These are phyloP conservation scores for Drosophila subpulchrella DNA, from an alignment of 1,140 invertebrate genomes.

Conservation along the genomic window DNA sequence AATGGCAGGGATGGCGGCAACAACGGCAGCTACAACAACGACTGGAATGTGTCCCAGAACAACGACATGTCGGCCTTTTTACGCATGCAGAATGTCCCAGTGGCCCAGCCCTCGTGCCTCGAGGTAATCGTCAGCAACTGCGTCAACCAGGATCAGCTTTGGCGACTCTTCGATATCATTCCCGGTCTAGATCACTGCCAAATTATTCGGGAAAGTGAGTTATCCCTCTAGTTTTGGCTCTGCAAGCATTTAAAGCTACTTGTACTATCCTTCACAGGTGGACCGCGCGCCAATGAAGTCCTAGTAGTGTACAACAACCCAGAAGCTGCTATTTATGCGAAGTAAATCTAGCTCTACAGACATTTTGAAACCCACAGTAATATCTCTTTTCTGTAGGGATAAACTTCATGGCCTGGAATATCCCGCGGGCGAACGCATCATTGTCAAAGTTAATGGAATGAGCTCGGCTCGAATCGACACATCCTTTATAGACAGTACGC, in stretches of 20 bases:
- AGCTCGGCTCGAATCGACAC: conserved; percentile 80
- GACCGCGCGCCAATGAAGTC: conserved; percentile 84
- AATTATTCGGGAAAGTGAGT: conserved; percentile 79
- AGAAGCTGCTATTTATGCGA: conserved; percentile 91
- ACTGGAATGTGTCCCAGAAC: conserved; percentile 69
- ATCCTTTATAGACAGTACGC: conserved; percentile 79
- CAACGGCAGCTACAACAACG: conserved; percentile 47
- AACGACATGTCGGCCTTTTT: conserved; percentile 79
- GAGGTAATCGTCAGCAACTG: conserved; percentile 89
- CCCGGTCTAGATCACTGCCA: conserved; percentile 86
- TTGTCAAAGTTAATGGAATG: conserved; percentile 88
- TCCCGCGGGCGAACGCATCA: conserved; percentile 92
- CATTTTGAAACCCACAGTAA: not conserved
- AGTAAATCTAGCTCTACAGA: conserved; percentile 35
- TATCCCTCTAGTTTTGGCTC: not conserved
- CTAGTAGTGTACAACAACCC: conserved; percentile 90
- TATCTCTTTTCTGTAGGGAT: conserved; percentile 85
- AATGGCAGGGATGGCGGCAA: conserved; percentile 26
- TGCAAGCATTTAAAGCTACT: not conserved
- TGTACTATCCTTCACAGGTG: conserved; percentile 51
- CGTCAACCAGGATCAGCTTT: conserved; percentile 92
- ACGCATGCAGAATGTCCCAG: conserved; percentile 77
- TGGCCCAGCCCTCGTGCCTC: conserved; percentile 85
- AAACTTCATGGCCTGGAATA: conserved; percentile 95
- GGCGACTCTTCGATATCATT: conserved; percentile 93